Percentiles rank a stretch among this genome's conserved stretches.
Evolutionary conservation across 2,113 vertebrate genomes (phyloP).

Genomic region (Mobula hypostoma): DNA sequence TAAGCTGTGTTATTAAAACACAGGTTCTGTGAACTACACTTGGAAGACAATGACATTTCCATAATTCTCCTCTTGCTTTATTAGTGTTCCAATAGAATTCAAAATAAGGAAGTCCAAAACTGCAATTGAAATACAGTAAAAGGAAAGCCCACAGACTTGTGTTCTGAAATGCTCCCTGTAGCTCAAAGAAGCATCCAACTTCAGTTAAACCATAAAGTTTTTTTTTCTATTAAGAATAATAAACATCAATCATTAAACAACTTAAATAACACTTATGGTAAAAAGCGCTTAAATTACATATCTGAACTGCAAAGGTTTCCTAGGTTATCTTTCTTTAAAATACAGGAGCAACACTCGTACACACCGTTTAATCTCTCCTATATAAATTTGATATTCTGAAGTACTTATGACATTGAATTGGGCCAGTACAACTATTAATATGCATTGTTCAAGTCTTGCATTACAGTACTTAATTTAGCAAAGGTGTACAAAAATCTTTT

Average conservation of each 20-base stretch:
- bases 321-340: conserved; percentile 43
- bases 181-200: conserved; percentile 46
- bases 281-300: conserved; percentile 54
- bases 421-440: conserved; percentile 43
- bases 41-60: conserved; percentile 80
- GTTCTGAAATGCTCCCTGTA: conserved; percentile 52
- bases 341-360: conserved; percentile 44
- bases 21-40: conserved; percentile 58
- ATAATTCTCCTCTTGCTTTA: conserved; percentile 63
- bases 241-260: conserved; percentile 49
- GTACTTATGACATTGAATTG: conserved; percentile 29
- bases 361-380: conserved; percentile 41
- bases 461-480: conserved; percentile 42
- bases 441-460: conserved; percentile 44
- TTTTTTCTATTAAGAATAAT: conserved; percentile 52
- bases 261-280: conserved; percentile 54
- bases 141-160: conserved; percentile 47
- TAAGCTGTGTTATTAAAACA: conserved; percentile 61
- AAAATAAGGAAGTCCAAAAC: conserved; percentile 52
- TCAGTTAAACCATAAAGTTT: conserved; percentile 48
- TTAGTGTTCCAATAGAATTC: conserved; percentile 67
- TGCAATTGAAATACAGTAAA: conserved; percentile 44
- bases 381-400: conserved; percentile 38
- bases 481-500: conserved; percentile 40
- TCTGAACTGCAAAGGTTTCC: conserved; percentile 45